phyloP scores from a whole-genome alignment of 2,888 invertebrate genomes.

The Agrotis segetum region DNA sequence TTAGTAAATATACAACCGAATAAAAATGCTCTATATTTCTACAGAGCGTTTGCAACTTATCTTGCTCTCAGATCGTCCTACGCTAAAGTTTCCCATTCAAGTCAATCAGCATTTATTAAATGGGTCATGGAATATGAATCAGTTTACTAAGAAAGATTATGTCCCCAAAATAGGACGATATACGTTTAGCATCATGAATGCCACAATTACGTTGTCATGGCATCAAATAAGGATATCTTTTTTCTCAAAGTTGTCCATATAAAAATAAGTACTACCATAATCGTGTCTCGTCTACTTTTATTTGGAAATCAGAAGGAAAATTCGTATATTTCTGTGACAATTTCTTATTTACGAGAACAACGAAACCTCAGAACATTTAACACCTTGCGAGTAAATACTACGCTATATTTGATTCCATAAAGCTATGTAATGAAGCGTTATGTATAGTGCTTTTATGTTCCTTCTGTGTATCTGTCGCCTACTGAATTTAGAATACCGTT shows the following conservation, averaged over 20 bases:
- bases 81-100: not conserved
- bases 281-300: slow-evolving; percentile 6
- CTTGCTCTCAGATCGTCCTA: not conserved
- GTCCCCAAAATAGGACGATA: not conserved
- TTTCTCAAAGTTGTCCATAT: not conserved
- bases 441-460: slow-evolving; percentile 30
- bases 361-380: slow-evolving; percentile 30
- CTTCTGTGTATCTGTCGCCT: not conserved
- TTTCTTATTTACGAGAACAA: slow-evolving; percentile 46
- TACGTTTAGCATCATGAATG: slow-evolving; percentile 6
- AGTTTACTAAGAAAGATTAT: not conserved
- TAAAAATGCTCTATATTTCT: no score
- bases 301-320: slow-evolving; percentile 12
- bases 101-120: not conserved
- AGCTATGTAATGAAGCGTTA: slow-evolving; percentile 19
- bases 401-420: not conserved
- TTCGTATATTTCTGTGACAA: slow-evolving; percentile 29
- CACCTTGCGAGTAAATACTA: slow-evolving; percentile 17
- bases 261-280: slow-evolving; percentile 2
- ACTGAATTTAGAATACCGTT: slow-evolving; percentile 21
- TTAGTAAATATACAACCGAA: no score
- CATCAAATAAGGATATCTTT: not conserved
- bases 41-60: no score
- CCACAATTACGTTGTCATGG: not conserved
- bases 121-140: not conserved